phyloP scores from a whole-genome alignment of 2,797 vertebrate genomes.

The Cyprinella venusta region DNA sequence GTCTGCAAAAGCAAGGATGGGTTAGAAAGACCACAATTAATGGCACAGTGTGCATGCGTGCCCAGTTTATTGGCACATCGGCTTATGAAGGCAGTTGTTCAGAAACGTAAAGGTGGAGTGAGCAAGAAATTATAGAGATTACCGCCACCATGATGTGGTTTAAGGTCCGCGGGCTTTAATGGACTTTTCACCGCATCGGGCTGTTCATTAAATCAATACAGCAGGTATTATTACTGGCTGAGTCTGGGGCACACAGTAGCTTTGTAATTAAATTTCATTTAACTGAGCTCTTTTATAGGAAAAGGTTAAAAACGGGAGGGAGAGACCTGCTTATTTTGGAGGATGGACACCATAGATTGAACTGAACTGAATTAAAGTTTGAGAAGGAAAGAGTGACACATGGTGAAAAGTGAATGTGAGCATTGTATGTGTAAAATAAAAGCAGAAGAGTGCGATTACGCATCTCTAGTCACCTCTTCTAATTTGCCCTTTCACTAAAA shows the following conservation, averaged over 20 bases:
- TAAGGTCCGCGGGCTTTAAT: constrained; percentile 45
- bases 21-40: constrained; percentile 50
- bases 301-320: constrained; percentile 7
- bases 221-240: constrained; percentile 61
- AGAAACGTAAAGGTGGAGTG: constrained; percentile 43
- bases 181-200: constrained; percentile 57
- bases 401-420: background rate
- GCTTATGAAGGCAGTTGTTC: constrained; percentile 46
- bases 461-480: constrained; percentile 40
- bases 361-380: background rate
- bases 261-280: constrained; percentile 59
- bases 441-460: constrained; percentile 20
- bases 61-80: constrained; percentile 26
- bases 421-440: constrained; percentile 1
- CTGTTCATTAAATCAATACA: constrained; percentile 71
- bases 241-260: constrained; percentile 31
- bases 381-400: background rate
- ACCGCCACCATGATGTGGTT: constrained; percentile 47
- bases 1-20: constrained; percentile 50
- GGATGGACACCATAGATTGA: background rate
- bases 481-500: constrained; percentile 45
- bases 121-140: constrained; percentile 38
- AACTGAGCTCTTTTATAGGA: constrained; percentile 53
- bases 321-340: constrained; percentile 55
- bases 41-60: constrained; percentile 9